phyloP scores from a whole-genome alignment of 2,797 vertebrate genomes.

The Lacerta viridis region DNA sequence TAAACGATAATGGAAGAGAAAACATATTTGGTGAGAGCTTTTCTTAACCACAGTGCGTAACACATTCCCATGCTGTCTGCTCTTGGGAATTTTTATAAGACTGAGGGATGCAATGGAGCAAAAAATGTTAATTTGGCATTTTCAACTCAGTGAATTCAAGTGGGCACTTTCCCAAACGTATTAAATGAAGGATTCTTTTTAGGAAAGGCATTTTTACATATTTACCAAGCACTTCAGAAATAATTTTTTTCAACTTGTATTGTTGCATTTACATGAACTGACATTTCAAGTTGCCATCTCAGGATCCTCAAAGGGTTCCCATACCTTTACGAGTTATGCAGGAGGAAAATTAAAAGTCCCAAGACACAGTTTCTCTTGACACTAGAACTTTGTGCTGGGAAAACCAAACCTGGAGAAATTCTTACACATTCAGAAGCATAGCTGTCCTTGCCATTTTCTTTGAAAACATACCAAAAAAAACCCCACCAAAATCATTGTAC shows the following conservation, averaged over 20 bases:
- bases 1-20: neutral
- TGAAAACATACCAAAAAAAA: neutral
- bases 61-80: neutral
- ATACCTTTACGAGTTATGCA: neutral
- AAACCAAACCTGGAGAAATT: neutral
- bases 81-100: constrained; percentile 10
- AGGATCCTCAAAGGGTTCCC: neutral
- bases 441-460: neutral
- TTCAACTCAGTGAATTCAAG: neutral
- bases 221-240: neutral
- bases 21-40: neutral
- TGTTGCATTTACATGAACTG: neutral
- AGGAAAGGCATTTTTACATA: neutral
- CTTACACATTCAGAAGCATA: neutral
- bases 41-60: neutral
- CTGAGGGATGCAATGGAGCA: neutral
- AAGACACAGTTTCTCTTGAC: neutral
- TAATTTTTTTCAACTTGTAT: neutral
- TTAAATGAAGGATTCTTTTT: neutral
- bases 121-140: constrained; percentile 11
- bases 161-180: neutral
- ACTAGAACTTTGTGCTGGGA: neutral
- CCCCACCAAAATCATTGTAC: neutral
- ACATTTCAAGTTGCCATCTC: neutral
- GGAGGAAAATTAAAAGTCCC: neutral